Conservation (phyloP, 1,140 invertebrate genomes). For the Zaprionus kolodkinae region DNA sequence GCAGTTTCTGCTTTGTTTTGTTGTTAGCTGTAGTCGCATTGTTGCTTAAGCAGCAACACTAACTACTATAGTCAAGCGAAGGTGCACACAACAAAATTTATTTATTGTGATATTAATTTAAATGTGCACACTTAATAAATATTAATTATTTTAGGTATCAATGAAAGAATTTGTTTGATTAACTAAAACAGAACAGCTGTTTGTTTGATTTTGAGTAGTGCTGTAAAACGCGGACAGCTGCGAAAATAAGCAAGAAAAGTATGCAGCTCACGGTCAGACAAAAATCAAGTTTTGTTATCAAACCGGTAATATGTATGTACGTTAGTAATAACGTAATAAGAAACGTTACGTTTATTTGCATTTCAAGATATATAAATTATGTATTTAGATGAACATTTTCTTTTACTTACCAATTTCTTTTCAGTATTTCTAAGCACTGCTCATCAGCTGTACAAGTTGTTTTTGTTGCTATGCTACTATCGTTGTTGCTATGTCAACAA, state of each 20-base stretch:
- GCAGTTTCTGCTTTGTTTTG: conserved; percentile 12
- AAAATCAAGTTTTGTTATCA: not conserved
- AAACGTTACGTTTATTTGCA: not conserved
- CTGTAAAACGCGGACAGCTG: not conserved
- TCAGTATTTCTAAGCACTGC: conserved; percentile 24
- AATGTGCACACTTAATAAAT: conserved; percentile 37
- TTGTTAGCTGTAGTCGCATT: conserved; percentile 15
- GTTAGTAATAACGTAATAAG: not conserved
- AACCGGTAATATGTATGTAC: not conserved
- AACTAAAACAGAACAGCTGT: not conserved
- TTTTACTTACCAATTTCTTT: conserved; percentile 30
- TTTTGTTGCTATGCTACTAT: conserved; percentile 49
- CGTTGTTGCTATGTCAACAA: conserved; percentile 62
- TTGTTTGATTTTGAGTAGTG: conserved; percentile 13
- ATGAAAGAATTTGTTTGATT: conserved; percentile 11
- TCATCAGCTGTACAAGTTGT: conserved; percentile 58
- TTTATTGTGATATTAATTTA: conserved; percentile 82
- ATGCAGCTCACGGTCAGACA: conserved; percentile 21
- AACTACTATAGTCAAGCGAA: conserved; percentile 23
- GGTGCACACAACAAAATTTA: conserved; percentile 54
- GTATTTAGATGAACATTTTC: not conserved
- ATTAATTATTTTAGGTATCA: conserved; percentile 50
- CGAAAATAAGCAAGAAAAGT: not conserved
- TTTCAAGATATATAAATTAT: not conserved
- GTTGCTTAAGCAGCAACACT: conserved; percentile 3